Evolutionary conservation across 2,797 vertebrate genomes (phyloP).

Genomic region (Microtus obscurus): DNA sequence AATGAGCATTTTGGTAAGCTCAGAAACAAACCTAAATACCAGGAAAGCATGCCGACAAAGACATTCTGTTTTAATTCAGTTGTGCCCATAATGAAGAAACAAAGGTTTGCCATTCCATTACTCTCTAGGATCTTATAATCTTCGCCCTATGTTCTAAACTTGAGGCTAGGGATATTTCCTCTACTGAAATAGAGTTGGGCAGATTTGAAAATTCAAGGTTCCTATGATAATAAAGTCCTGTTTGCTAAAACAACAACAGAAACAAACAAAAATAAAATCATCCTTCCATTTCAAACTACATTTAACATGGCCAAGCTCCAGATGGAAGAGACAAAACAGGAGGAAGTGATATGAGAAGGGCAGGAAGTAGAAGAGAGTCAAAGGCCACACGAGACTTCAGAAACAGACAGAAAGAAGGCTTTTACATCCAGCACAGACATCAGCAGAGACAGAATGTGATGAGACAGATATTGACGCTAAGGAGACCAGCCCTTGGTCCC

Average conservation of each 20-base stretch:
- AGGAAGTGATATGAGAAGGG: background rate
- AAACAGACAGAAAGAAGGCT: background rate
- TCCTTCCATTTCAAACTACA: background rate
- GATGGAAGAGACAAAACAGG: background rate
- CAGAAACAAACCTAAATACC: slow-evolving; percentile 40
- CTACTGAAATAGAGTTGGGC: background rate
- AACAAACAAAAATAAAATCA: background rate
- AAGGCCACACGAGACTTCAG: background rate
- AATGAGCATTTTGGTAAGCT: background rate
- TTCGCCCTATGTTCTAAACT: background rate
- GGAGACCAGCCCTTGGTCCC: background rate
- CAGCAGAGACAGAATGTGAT: background rate
- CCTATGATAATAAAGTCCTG: slow-evolving; percentile 27
- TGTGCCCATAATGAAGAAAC: background rate
- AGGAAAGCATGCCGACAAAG: background rate
- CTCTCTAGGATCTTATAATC: background rate
- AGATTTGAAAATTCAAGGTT: background rate
- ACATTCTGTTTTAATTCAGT: background rate
- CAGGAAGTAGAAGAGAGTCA: background rate
- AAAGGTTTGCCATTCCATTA: background rate
- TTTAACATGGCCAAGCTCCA: background rate
- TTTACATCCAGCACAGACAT: background rate
- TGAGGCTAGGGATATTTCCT: background rate
- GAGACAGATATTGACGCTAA: background rate
- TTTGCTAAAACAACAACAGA: background rate